A percentile compares a stretch with the other conserved stretches of the same genome.
These are phyloP conservation scores for Nyctalus aviator DNA, from an alignment of 2,797 vertebrate species.

Conservation along the genomic window DNA sequence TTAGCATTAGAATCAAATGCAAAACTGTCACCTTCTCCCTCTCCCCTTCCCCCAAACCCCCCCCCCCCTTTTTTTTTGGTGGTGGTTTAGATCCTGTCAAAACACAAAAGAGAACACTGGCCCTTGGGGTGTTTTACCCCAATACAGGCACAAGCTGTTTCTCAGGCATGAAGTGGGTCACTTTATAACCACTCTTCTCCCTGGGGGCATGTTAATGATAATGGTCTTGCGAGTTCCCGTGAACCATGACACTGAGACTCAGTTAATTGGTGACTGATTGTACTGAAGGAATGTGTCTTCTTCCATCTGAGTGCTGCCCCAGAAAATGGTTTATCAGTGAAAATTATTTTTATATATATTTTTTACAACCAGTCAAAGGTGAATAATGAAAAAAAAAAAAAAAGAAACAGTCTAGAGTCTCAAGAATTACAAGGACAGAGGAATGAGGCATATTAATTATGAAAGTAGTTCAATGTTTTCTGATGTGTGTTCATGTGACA, in stretches of 20 bases:
- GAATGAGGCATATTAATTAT: not conserved
- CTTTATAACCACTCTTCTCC: not conserved
- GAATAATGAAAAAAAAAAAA: not conserved
- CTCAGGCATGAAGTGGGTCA: not conserved
- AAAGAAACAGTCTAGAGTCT: not conserved
- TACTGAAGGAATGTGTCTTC: not conserved
- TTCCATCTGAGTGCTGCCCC: not conserved
- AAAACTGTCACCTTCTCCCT: not conserved
- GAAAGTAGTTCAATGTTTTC: not conserved
- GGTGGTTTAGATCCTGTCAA: not conserved
- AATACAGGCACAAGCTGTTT: not conserved
- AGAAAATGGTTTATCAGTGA: not conserved
- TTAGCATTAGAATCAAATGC: not conserved
- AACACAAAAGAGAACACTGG: not conserved
- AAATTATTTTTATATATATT: not conserved
- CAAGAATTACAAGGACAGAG: not conserved
- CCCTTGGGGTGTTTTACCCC: not conserved
- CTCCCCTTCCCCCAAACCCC: fast-evolving
- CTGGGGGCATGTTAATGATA: not conserved
- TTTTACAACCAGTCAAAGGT: not conserved
- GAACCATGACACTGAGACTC: not conserved
- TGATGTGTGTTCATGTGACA: not conserved
- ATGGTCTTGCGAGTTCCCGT: not conserved
- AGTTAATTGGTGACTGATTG: not conserved
- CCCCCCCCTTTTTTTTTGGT: not conserved